Evolutionary conservation across 2,888 invertebrate species (phyloP).

Genomic region (Bruchidius siliquastri): DNA sequence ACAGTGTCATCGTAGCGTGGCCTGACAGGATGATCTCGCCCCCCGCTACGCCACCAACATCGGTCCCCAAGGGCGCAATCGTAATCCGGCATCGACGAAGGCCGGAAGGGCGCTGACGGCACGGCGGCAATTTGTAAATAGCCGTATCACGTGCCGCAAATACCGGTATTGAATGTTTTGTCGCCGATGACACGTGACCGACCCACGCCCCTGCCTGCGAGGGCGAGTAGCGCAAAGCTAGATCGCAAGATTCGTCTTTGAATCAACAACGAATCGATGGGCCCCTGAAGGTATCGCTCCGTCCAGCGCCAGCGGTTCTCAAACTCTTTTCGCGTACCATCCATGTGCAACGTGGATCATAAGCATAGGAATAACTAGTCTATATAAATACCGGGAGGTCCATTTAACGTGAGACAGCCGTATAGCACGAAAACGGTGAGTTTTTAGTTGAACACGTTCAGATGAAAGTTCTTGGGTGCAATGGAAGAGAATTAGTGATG

Average conservation of each 20-base stretch:
- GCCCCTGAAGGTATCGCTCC: background rate
- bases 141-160: constrained; percentile 44
- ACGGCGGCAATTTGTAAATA: constrained; percentile 48
- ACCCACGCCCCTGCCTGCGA: constrained; percentile 12
- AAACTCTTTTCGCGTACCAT: too few species aligned
- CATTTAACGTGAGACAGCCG: too few species aligned
- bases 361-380: too few species aligned
- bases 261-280: background rate
- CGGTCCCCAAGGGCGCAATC: constrained; percentile 19
- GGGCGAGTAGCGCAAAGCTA: background rate
- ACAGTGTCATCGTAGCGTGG: background rate
- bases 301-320: too few species aligned
- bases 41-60: constrained; percentile 1
- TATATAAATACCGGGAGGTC: too few species aligned
- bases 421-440: too few species aligned
- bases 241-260: background rate
- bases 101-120: constrained; percentile 14
- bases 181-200: constrained; percentile 44
- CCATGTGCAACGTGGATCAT: too few species aligned
- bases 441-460: too few species aligned
- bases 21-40: background rate
- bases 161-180: constrained; percentile 47
- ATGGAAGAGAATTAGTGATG: too few species aligned
- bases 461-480: too few species aligned
- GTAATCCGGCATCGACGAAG: constrained; percentile 19